Percentiles rank a stretch among this genome's conserved stretches.
These are phyloP conservation scores for Carpatolechia fugitivella DNA, from an alignment of 2,888 invertebrate species.

Conservation along the genomic window DNA sequence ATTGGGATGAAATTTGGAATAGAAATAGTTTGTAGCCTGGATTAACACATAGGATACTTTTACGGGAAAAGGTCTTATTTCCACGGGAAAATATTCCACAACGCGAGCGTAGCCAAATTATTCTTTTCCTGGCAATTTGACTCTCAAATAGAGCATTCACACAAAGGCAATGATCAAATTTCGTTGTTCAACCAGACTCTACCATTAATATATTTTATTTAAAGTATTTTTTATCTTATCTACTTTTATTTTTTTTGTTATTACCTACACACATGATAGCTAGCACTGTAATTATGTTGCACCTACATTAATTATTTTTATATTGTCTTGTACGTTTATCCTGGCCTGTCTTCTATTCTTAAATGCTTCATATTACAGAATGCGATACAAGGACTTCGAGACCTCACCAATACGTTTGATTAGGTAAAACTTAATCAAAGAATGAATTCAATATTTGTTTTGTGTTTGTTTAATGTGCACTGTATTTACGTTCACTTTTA, in stretches of 20 bases:
- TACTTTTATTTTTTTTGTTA: not conserved
- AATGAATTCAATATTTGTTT: not conserved
- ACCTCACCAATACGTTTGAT: constrained; percentile 49
- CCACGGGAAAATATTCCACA: no score
- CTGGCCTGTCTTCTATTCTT: not conserved
- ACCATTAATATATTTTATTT: no score
- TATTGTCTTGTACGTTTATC: not conserved
- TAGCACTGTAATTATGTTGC: not conserved
- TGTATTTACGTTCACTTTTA: constrained; percentile 49
- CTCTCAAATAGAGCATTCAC: no score
- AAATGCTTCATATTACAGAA: constrained; percentile 57
- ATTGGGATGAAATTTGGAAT: no score
- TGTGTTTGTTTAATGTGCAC: constrained; percentile 35
- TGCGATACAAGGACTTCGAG: constrained; percentile 41
- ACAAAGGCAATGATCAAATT: no score
- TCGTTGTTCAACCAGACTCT: no score
- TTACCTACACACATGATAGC: no score
- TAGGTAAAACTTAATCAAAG: constrained; percentile 51
- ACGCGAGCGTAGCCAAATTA: no score
- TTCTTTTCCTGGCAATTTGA: no score
- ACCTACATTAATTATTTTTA: not conserved
- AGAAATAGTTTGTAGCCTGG: no score
- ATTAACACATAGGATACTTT: no score
- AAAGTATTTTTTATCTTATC: not conserved
- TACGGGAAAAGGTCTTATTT: no score